Base-by-base conservation (phyloP, 2,888 invertebrate genomes). In the Bombylius major region DNA sequence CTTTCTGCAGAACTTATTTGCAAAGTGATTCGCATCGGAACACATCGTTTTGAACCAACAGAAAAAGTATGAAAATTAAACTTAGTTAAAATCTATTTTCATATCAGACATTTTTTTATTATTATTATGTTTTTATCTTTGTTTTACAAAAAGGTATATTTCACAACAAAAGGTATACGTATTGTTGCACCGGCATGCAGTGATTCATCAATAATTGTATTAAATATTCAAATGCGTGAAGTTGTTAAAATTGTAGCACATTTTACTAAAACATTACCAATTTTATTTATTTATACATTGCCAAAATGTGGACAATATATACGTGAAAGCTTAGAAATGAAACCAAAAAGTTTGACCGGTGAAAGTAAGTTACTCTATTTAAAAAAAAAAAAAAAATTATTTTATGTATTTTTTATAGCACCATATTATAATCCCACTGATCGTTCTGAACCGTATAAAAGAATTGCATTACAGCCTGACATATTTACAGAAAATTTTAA, bases 1-100 rank as follows among this genome's bases (percentile, higher is more conserved):
- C 67, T 78, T 51, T 77, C 77, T 54, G 80, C 81, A n/a, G 72
- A 79, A 50, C 67, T 89, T 12, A 73, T 76, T 23, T 91, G 91
- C 70, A 80, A 88, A 62, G 86, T 87, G 31, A 82, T 93, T 56
- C 79, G 92, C 61, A 85, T 94, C 69, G 93, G 94, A 46, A 88
- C 90, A 14, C 88, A 89, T 69, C 84, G 86, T 75, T 87, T 85
- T 67, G 79, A 82, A 62, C 86, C 89, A 34, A 79, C 78, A 58
- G 86, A 88, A 69, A 81, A 82, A 72, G 85, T 91, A 71, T 69
- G 78, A 59, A 32, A 11, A 13, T 5, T n/a, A n/a, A n/a, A n/a
- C n/a, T n/a, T n/a, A n/a, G n/a, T n/a, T n/a, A 23, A 23, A 23
- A 23, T 23, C 23, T 3, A 52, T n/a, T 13, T 6, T 8, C 9